phyloP scores from a whole-genome alignment of 2,113 vertebrate genomes.

The Macquaria ambigua region DNA sequence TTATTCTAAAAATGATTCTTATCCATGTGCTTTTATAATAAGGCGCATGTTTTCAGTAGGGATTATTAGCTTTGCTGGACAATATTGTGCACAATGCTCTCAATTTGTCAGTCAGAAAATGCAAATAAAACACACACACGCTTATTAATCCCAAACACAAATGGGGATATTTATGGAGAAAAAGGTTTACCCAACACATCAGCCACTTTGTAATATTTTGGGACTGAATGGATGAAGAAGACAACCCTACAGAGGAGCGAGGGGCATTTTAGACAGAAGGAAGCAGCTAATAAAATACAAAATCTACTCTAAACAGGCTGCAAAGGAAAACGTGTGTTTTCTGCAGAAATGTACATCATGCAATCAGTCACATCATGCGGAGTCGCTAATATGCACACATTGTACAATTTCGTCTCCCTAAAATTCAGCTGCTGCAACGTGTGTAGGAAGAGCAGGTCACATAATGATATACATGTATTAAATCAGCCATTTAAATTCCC shows the following conservation, averaged over 20 bases:
- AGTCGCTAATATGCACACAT: neutral
- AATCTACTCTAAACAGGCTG: neutral
- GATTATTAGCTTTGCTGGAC: constrained; percentile 75
- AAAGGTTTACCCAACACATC: constrained; percentile 20
- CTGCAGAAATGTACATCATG: neutral
- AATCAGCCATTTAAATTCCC: constrained; percentile 49
- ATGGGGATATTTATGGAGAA: constrained; percentile 40
- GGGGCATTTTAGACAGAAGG: neutral
- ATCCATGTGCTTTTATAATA: constrained; percentile 12
- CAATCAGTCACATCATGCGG: neutral
- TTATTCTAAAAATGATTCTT: constrained; percentile 13
- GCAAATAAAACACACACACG: constrained; percentile 65
- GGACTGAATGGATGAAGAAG: neutral
- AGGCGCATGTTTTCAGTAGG: constrained; percentile 50
- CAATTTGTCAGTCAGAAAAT: constrained; percentile 66
- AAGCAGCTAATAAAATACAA: neutral
- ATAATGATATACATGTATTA: neutral
- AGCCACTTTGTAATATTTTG: neutral
- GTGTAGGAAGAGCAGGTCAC: neutral
- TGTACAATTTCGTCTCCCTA: too few relatives aligned
- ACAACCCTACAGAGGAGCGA: neutral
- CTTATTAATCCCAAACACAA: constrained; percentile 71
- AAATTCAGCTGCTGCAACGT: neutral
- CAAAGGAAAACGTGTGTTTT: neutral
- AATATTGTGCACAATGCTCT: constrained; percentile 62